Base-by-base conservation (phyloP, 2,113 vertebrate species). In the Glareola pratincola region DNA sequence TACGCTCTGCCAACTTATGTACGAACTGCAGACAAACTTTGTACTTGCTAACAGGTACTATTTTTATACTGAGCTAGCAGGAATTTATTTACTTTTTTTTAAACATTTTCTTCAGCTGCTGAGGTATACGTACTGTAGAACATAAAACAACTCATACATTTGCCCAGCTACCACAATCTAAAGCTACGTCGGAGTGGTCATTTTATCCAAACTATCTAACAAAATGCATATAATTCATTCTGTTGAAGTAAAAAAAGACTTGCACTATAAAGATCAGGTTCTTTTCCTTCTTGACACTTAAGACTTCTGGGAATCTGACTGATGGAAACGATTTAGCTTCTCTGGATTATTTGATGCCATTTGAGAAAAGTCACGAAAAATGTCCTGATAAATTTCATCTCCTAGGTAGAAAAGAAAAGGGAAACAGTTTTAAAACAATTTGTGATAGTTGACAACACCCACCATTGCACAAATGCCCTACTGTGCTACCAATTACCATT, bases 331-430 rank as follows among this genome's bases (percentile, higher is more conserved):
- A 89, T 99, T 99, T 85, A 99, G 98, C 98, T 99, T 99, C 90
- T 99, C 99, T 15, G 99, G 99, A 96, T 99, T 98, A 83, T 99
- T 99, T 82, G 99, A 99, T n/a, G 99, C 99, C 99, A 99, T 99
- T 95, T 99, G 99, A 80, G 99, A 99, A 98, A 99, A 99, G 96
- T 99, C 99, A 97, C 99, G 99, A 96, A 99, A 99, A 96, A 99
- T 99, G 97, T 99, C 99, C 97, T 99, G 99, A 96, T 99, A 99
- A 63, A 99, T 99, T 98, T 99, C 99, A 82, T 99, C 99, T 93
- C 99, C 99, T 99, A 98, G 64, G 92, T 63, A 39, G 76, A 93
- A 96, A 75, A 92, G 80, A 98, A 94, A 84, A 96, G 63, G 54
- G 54, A 96, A 82, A 97, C 5, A 39, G 43, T 90, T 60, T 80